Conservation (phyloP, 1,140 invertebrate genomes). For the Atta cephalotes region DNA sequence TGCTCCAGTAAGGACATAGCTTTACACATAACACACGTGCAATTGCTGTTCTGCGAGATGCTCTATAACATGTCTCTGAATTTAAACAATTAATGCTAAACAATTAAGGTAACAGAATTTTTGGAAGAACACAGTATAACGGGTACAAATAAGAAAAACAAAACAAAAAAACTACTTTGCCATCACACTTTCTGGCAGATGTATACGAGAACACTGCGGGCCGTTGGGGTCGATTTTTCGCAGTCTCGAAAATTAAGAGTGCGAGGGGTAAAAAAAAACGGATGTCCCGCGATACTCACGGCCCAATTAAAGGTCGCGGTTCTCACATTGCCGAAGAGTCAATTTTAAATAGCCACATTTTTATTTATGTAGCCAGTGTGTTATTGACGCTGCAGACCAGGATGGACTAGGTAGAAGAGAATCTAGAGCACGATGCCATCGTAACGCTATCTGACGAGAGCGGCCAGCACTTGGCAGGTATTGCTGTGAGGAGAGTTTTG, state of each 20-base stretch:
- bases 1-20: too few species aligned
- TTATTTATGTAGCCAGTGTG: constrained; percentile 47
- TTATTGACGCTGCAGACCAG: constrained; percentile 47
- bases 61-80: neutral
- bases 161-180: neutral
- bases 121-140: neutral
- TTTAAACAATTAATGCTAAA: neutral
- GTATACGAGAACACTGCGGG: neutral
- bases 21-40: too few species aligned
- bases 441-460: constrained; percentile 7
- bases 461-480: neutral
- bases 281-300: constrained; percentile 32
- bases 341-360: constrained; percentile 61
- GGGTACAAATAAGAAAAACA: neutral
- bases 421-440: neutral
- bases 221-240: neutral
- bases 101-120: neutral
- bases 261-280: neutral
- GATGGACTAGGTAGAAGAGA: constrained; percentile 35
- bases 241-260: neutral
- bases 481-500: neutral
- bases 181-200: neutral
- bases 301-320: constrained; percentile 9
- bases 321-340: constrained; percentile 42
- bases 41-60: neutral